Percentiles rank a stretch among this genome's conserved stretches.
Conservation (phyloP, 2,797 vertebrate species). For the Erethizon dorsatum region DNA sequence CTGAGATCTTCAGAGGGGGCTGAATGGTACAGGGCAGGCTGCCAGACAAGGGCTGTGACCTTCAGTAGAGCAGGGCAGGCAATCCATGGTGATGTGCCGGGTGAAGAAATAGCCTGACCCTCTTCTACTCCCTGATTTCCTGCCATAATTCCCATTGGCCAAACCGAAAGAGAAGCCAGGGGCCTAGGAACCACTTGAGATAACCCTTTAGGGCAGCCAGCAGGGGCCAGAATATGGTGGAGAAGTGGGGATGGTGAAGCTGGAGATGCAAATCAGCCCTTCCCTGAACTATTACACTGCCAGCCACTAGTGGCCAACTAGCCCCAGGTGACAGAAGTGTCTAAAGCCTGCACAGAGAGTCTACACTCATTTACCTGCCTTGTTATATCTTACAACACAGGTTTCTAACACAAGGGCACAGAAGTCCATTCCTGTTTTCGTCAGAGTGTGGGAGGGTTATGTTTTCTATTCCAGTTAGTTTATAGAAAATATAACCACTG, state of each 20-base stretch:
- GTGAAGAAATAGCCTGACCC: background rate
- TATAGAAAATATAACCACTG: background rate
- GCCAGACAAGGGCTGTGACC: background rate
- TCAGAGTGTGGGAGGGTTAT: background rate
- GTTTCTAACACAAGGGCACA: background rate
- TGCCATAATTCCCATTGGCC: background rate
- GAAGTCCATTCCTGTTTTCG: background rate
- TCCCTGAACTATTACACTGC: background rate
- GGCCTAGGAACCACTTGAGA: background rate
- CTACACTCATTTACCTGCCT: too few species aligned
- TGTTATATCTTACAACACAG: background rate
- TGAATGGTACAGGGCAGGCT: background rate
- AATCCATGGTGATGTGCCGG: background rate
- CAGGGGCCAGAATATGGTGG: background rate
- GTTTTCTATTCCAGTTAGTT: background rate
- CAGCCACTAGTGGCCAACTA: too few species aligned
- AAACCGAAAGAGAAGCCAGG: slow-evolving; percentile 5
- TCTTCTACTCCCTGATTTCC: background rate
- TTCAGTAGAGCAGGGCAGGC: background rate
- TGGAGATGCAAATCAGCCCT: background rate
- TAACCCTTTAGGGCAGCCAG: background rate
- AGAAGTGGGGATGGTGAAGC: background rate
- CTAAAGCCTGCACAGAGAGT: background rate
- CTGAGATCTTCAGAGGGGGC: background rate
- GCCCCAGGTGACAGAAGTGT: background rate